A percentile compares a stretch with the other conserved stretches of the same genome.
Evolutionary conservation across 2,888 invertebrate species (phyloP).

Genomic region (Siphlonurus alternatus): DNA sequence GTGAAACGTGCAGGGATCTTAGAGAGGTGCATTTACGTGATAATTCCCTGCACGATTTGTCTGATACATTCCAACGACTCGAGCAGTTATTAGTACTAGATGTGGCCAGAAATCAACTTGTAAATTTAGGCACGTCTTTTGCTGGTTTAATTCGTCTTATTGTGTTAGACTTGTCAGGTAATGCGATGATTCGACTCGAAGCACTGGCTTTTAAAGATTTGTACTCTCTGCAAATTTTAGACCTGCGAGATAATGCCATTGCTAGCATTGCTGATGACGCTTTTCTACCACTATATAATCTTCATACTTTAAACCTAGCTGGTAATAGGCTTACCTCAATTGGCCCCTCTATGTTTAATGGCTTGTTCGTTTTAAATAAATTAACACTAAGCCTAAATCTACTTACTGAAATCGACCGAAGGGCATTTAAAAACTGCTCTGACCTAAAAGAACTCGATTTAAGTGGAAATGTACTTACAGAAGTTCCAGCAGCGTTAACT

Average conservation of each 20-base stretch:
- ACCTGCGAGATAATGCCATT: slow-evolving; percentile 67
- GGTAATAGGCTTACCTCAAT: slow-evolving; percentile 72
- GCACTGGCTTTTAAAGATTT: slow-evolving; percentile 63
- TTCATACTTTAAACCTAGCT: slow-evolving; percentile 73
- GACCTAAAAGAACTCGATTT: slow-evolving; percentile 79
- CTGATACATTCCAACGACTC: slow-evolving; percentile 70
- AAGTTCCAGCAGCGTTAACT: slow-evolving; percentile 62
- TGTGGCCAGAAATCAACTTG: slow-evolving; percentile 69
- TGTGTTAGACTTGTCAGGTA: slow-evolving; percentile 68
- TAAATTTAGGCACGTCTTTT: slow-evolving; percentile 63
- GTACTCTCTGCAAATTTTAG: slow-evolving; percentile 70
- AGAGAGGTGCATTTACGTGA: slow-evolving; percentile 83
- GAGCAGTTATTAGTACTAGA: slow-evolving; percentile 67
- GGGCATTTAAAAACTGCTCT: slow-evolving; percentile 81
- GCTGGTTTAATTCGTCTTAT: slow-evolving; percentile 81
- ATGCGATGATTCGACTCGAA: slow-evolving; percentile 38
- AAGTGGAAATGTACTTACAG: slow-evolving; percentile 68
- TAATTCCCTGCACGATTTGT: slow-evolving; percentile 73
- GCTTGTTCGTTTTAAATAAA: slow-evolving; percentile 69
- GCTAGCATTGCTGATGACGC: slow-evolving; percentile 74
- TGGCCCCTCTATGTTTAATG: slow-evolving; percentile 73
- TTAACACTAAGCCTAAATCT: slow-evolving; percentile 75
- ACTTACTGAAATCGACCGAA: slow-evolving; percentile 65
- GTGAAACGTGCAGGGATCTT: slow-evolving; percentile 57
- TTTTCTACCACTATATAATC: slow-evolving; percentile 79